A percentile compares a stretch with the other conserved stretches of the same genome.
These are phyloP conservation scores for Pseudomugil gertrudae DNA, from an alignment of 2,797 vertebrate genomes.

Conservation along the genomic window DNA sequence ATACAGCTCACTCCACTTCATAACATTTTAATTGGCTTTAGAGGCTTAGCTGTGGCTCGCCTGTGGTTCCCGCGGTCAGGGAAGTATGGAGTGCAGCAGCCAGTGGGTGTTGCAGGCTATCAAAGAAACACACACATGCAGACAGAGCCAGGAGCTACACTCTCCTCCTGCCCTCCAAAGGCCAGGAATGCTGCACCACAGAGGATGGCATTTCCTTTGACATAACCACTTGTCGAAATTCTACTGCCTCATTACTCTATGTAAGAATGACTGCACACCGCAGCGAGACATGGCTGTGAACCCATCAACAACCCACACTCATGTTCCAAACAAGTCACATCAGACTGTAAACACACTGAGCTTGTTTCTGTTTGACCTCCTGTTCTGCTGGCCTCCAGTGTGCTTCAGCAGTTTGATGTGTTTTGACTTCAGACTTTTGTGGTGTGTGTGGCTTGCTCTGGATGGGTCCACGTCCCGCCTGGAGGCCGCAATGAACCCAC, in stretches of 20 bases:
- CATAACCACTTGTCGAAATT: conserved; percentile 68
- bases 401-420: conserved; percentile 64
- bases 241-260: conserved; percentile 58
- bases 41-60: conserved; percentile 77
- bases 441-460: conserved; percentile 49
- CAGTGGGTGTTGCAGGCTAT: conserved; percentile 71
- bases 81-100: conserved; percentile 67
- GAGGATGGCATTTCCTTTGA: conserved; percentile 65
- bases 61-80: conserved; percentile 76
- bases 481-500: conserved; percentile 49
- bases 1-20: conserved; percentile 75
- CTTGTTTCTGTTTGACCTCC: conserved; percentile 60
- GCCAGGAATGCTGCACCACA: conserved; percentile 48
- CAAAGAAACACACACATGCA: conserved; percentile 41
- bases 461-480: conserved; percentile 56
- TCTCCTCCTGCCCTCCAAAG: conserved; percentile 44
- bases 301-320: conserved; percentile 36
- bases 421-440: conserved; percentile 72
- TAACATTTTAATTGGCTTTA: conserved; percentile 82
- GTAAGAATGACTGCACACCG: conserved; percentile 40
- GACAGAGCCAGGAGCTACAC: conserved; percentile 13
- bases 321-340: conserved; percentile 60
- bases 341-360: conserved; percentile 61
- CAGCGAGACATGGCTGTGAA: conserved; percentile 46
- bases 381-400: conserved; percentile 34